A percentile compares a stretch with the other conserved stretches of the same genome.
Conservation (phyloP, 2,113 vertebrate genomes). For the Hypomesus transpacificus region DNA sequence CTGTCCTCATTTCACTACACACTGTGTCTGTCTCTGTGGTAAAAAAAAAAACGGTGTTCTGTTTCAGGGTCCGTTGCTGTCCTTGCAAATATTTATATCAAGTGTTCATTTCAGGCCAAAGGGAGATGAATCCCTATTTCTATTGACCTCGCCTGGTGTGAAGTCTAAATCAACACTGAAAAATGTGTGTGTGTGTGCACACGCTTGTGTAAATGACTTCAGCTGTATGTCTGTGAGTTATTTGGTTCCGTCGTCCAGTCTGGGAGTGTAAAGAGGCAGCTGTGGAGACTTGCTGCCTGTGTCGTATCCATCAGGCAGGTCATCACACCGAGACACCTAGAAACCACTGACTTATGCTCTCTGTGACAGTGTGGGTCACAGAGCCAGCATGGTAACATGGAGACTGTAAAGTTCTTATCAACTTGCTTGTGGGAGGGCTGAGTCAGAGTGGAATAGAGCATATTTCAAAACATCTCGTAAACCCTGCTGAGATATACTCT, state of each 20-base stretch:
- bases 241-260: too few relatives aligned
- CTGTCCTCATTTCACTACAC: slow-evolving; percentile 33
- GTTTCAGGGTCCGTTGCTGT: too few relatives aligned
- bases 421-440: too few relatives aligned
- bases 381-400: not conserved
- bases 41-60: too few relatives aligned
- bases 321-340: not conserved
- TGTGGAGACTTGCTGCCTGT: slow-evolving; percentile 3
- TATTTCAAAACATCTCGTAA: not conserved
- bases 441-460: not conserved
- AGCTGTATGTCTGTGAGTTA: slow-evolving; percentile 27
- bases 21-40: slow-evolving; percentile 14
- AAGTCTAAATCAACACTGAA: not conserved
- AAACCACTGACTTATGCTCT: slow-evolving; percentile 16
- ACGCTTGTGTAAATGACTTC: slow-evolving; percentile 16
- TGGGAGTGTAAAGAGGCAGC: too few relatives aligned
- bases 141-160: too few relatives aligned
- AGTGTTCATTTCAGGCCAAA: too few relatives aligned
- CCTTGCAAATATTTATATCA: too few relatives aligned
- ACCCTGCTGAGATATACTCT: not conserved
- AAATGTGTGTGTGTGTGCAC: slow-evolving; percentile 9
- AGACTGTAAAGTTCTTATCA: not conserved
- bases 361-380: not conserved
- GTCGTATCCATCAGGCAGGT: slow-evolving; percentile 21
- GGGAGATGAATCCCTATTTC: too few relatives aligned